Evolutionary conservation across 2,888 invertebrate genomes (phyloP).

Genomic region (Heteromyza rotundicornis): DNA sequence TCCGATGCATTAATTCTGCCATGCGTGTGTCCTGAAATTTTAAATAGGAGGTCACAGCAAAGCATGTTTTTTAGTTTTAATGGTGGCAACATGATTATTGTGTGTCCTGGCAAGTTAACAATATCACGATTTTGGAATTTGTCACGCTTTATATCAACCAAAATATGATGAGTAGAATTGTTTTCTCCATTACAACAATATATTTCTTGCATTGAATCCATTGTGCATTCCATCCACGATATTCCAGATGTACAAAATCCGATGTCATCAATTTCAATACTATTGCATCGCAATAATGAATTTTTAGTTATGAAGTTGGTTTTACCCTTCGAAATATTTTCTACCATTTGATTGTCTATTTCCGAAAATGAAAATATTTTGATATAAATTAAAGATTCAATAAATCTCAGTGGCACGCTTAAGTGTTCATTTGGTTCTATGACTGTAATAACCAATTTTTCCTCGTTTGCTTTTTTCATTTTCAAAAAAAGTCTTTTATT

Average conservation of each 20-base stretch:
- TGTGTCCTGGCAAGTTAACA: slow-evolving; percentile 76
- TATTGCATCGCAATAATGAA: slow-evolving; percentile 9
- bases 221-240: slow-evolving; percentile 49
- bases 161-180: slow-evolving; percentile 51
- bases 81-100: slow-evolving; percentile 83
- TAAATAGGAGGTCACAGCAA: slow-evolving; percentile 79
- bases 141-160: slow-evolving; percentile 70
- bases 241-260: slow-evolving; percentile 56
- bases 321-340: slow-evolving; percentile 26
- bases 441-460: slow-evolving; percentile 40
- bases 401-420: slow-evolving; percentile 80
- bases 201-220: slow-evolving; percentile 45
- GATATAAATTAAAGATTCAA: slow-evolving; percentile 76
- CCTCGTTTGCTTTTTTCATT: slow-evolving; percentile 65
- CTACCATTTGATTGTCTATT: slow-evolving; percentile 28
- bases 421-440: slow-evolving; percentile 68
- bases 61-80: slow-evolving; percentile 86
- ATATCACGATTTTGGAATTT: slow-evolving; percentile 74
- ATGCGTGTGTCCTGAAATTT: slow-evolving; percentile 61
- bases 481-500: slow-evolving; percentile 76
- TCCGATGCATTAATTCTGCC: slow-evolving; percentile 64
- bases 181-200: slow-evolving; percentile 49
- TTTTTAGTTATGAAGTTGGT: slow-evolving; percentile 17
- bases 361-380: slow-evolving; percentile 67
- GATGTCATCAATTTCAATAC: slow-evolving; percentile 38